Percentiles rank a stretch among this genome's conserved stretches.
Evolutionary conservation across 2,113 vertebrate genomes (phyloP).

Genomic region (Phalacrocorax carbo): DNA sequence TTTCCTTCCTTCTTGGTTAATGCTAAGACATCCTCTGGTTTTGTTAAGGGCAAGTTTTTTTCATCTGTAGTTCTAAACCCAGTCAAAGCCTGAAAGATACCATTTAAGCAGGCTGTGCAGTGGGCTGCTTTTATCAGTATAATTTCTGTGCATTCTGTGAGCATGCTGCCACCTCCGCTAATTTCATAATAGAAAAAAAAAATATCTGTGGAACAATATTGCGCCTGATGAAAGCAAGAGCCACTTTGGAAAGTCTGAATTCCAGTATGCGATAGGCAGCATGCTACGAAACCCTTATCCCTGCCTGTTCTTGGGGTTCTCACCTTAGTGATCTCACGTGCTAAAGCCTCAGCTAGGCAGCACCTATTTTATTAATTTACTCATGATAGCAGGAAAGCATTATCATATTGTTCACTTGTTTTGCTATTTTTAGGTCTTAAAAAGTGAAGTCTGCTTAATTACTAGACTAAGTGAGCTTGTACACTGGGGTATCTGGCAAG

Average conservation of each 20-base stretch:
- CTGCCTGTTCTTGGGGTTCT: not conserved
- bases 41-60: not conserved
- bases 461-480: not conserved
- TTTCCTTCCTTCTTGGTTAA: not conserved
- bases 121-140: not conserved
- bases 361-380: not conserved
- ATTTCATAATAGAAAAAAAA: not conserved
- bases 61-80: not conserved
- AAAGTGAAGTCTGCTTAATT: not conserved
- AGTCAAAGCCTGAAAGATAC: not conserved
- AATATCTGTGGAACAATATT: not conserved
- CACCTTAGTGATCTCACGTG: not conserved
- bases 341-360: not conserved
- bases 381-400: not conserved
- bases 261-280: not conserved
- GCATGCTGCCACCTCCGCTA: not conserved
- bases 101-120: not conserved
- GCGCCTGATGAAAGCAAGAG: not conserved
- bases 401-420: not conserved
- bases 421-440: not conserved
- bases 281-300: not conserved
- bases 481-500: not conserved
- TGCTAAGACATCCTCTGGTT: not conserved
- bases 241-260: not conserved
- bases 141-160: not conserved